These are phyloP conservation scores for Scartelaos histophorus DNA, from an alignment of 2,113 vertebrate genomes.

Conservation along the genomic window DNA sequence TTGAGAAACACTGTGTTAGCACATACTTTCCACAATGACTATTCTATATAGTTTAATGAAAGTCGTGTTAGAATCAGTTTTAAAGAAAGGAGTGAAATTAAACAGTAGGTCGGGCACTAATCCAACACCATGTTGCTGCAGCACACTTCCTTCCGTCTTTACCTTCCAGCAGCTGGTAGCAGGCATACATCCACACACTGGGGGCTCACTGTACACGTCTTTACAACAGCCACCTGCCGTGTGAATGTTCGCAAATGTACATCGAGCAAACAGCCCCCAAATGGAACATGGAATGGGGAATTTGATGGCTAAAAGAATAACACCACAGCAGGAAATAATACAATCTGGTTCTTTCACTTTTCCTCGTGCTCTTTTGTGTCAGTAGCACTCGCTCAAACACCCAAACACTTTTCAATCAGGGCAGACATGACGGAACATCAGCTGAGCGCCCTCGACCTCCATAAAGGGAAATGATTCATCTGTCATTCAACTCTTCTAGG, in stretches of 20 bases:
- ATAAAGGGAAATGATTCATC: slow-evolving; percentile 70
- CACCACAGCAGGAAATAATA: neutral
- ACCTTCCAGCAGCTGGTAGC: slow-evolving; percentile 13
- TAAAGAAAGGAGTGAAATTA: neutral
- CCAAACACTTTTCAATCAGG: slow-evolving; percentile 56
- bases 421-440: slow-evolving; percentile 60
- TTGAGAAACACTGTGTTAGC: too few species aligned
- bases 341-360: slow-evolving; percentile 5
- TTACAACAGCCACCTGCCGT: slow-evolving; percentile 20
- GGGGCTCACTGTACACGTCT: neutral
- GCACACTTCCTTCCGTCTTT: slow-evolving; percentile 12
- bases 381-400: slow-evolving; percentile 27
- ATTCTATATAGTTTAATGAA: neutral
- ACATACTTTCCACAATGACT: neutral
- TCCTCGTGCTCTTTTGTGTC: slow-evolving; percentile 31
- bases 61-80: neutral
- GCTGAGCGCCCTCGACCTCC: slow-evolving; percentile 56
- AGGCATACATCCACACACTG: neutral
- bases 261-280: slow-evolving; percentile 11
- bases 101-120: slow-evolving; percentile 23
- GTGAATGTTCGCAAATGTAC: slow-evolving; percentile 14
- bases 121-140: slow-evolving; percentile 19
- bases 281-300: slow-evolving; percentile 12
- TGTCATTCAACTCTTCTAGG: slow-evolving; percentile 65
- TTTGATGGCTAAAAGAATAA: slow-evolving; percentile 22